Conservation (phyloP, 1,140 invertebrate species). For the Zaprionus camerounensis region DNA sequence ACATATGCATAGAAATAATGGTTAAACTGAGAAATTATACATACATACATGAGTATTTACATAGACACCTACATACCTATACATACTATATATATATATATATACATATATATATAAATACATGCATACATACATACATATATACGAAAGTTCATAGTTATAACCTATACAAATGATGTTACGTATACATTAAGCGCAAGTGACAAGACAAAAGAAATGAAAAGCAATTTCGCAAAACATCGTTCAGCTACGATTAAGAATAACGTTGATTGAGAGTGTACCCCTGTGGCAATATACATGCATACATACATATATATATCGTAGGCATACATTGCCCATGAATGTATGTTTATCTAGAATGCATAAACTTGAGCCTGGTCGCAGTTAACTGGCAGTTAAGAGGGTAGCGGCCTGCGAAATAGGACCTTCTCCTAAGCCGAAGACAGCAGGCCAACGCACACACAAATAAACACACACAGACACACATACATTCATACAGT, state of each 20-base stretch:
- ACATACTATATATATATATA: slow-evolving; percentile 21
- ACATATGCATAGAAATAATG: slow-evolving; percentile 72
- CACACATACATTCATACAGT: slow-evolving; percentile 16
- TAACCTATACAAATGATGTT: slow-evolving; percentile 48
- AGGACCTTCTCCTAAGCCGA: neutral
- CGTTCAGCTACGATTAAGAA: slow-evolving; percentile 44
- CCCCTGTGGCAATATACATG: slow-evolving; percentile 10
- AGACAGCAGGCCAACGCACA: slow-evolving; percentile 49
- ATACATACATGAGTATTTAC: slow-evolving; percentile 14
- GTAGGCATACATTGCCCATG: no score
- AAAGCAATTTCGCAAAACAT: slow-evolving; percentile 70
- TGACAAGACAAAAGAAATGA: slow-evolving; percentile 55
- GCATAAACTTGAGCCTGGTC: slow-evolving; percentile 4
- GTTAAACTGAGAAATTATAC: slow-evolving; percentile 45
- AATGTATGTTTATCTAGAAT: slow-evolving; percentile 5
- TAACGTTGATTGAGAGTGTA: slow-evolving; percentile 13
- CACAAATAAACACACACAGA: slow-evolving; percentile 30
- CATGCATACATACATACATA: slow-evolving; percentile 18
- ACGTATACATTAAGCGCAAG: slow-evolving; percentile 53
- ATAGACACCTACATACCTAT: slow-evolving; percentile 24
- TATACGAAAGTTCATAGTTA: slow-evolving; percentile 46
- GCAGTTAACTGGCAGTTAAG: neutral
- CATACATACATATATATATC: no score
- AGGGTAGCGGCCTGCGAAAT: neutral
- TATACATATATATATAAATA: slow-evolving; percentile 2